Evolutionary conservation across 1,140 invertebrate genomes (phyloP), one percentile per base, ranked within the genome.

Genomic region (Pseudomyrmex flavicornis): DNA sequence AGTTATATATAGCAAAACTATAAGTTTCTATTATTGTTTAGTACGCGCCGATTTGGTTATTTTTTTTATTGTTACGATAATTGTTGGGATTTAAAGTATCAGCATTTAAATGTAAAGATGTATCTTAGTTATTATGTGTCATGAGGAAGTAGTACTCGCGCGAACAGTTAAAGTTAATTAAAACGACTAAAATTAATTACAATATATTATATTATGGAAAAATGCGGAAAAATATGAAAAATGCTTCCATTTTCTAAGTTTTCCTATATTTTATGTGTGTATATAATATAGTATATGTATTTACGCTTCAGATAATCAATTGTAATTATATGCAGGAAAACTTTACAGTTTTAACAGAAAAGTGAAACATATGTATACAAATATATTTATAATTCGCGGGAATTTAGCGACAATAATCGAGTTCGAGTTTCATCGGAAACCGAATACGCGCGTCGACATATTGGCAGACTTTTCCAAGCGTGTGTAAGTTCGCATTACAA

Each of bases 401-500:
- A 80, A 72, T 59, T 80, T 80, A 72, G 54, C 44, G 76, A 80
- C 76, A 80, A 80, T 80, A 80, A 77, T 77, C 50, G 15, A 54
- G 44, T 79, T 72, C 44, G 20, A 59, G 61, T 65, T 76, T 13
- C 2, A 9, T 4, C 48, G 44, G 15, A 9, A 59, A 17, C 7
- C 8, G 44, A 61, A 70, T 59, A 61, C 10, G 56, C n/a, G 54
- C 44, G 56, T 72, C 76, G 59, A 17, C 35, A 46, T 56, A 48
- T 69, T 69, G 54, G 20, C 17, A 70, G 8, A 76, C 26, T 50
- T 83, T 58, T 22, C 50, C 79, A 12, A 20, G 58, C 63, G 10
- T 35, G 20, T 59, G 56, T 69, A 26, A 65, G 61, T 62, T 46
- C 70, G 83, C 85, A 88, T 89, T 85, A 88, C 58, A 85, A 90